Evolutionary conservation across 2,113 vertebrate species (phyloP).

Genomic region (Bufo bufo): DNA sequence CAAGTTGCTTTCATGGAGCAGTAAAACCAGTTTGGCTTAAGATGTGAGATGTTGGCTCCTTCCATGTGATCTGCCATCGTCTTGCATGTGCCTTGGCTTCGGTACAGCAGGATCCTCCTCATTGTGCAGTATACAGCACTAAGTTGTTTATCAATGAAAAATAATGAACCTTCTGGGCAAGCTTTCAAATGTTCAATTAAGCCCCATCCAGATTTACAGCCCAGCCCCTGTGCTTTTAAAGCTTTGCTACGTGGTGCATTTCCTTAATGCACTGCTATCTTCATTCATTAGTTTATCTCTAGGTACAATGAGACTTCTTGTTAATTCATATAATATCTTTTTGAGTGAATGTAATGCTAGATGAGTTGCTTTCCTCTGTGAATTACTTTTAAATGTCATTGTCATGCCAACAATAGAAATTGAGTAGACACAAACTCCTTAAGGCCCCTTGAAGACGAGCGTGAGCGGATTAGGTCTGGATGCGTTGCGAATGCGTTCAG

Average conservation of each 20-base stretch:
- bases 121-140: background rate
- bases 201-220: slow-evolving; percentile 6
- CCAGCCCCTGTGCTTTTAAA: background rate
- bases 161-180: slow-evolving; percentile 33
- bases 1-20: background rate
- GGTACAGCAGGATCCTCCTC: background rate
- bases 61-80: background rate
- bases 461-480: too few species aligned
- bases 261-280: background rate
- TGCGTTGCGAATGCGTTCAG: too few species aligned
- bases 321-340: background rate
- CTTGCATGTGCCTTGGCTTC: background rate
- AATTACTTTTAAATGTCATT: background rate
- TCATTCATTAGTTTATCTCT: slow-evolving; percentile 3
- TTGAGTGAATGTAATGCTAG: background rate
- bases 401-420: background rate
- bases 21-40: background rate
- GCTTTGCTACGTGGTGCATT: background rate
- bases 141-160: slow-evolving; percentile 21
- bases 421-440: background rate
- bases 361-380: background rate
- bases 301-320: background rate
- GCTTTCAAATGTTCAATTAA: slow-evolving; percentile 31
- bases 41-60: background rate
- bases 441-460: too few species aligned